Evolutionary conservation across 2,888 invertebrate genomes (phyloP).

Genomic region (Abscondita cerata): DNA sequence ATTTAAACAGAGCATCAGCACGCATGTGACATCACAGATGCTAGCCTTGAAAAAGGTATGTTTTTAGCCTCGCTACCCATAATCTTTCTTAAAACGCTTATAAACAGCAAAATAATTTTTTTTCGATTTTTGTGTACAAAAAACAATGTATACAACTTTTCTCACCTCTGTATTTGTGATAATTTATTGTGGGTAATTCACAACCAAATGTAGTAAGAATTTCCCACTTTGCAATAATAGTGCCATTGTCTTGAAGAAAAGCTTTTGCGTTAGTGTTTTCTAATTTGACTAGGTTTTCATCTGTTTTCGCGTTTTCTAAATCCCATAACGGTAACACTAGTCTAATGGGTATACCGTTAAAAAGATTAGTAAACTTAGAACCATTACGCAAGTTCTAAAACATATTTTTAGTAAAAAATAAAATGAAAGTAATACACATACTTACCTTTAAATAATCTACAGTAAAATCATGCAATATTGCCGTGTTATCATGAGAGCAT

Average conservation of each 20-base stretch:
- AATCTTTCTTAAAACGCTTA: no score
- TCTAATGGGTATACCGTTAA: constrained; percentile 79
- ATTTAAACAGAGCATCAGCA: no score
- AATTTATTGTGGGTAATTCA: constrained; percentile 88
- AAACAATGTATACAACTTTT: no score
- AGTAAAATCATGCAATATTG: constrained; percentile 87
- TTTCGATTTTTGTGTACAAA: no score
- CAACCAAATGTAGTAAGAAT: constrained; percentile 76
- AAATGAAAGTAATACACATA: constrained; percentile 11
- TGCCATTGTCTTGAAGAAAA: constrained; percentile 57
- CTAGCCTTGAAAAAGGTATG: no score
- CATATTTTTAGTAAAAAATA: constrained; percentile 4
- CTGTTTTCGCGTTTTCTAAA: constrained; percentile 43
- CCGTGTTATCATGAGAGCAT: constrained; percentile 82
- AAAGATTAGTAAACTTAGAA: constrained; percentile 81
- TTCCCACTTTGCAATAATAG: constrained; percentile 67
- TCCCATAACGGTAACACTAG: constrained; percentile 72
- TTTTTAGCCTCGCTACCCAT: no score
- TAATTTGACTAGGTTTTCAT: constrained; percentile 59
- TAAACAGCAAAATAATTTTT: no score
- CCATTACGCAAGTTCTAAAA: constrained; percentile 76
- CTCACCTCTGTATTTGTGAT: constrained; percentile 66
- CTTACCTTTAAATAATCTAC: constrained; percentile 77
- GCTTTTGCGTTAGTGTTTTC: constrained; percentile 61
- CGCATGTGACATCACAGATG: no score